Conservation (phyloP, 2,888 invertebrate genomes). For the Antheraea assamensis region DNA sequence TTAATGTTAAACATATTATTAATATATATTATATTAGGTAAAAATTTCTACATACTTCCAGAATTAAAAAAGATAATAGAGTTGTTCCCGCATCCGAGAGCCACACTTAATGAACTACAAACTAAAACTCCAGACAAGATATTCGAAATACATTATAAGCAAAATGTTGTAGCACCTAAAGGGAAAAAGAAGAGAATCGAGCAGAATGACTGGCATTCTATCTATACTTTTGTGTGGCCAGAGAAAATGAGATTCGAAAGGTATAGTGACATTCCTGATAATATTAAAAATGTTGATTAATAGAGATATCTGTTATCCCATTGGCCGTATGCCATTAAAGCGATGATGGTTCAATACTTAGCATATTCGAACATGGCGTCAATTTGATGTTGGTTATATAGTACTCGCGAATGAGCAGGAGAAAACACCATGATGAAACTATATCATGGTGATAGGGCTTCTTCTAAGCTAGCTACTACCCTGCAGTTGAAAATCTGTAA, state of each 20-base stretch:
- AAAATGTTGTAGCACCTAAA: conserved; percentile 51
- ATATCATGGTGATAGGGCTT: no score
- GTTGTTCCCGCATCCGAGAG: conserved; percentile 75
- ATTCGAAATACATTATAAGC: conserved; percentile 62
- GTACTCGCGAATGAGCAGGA: no score
- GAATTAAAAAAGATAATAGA: conserved; percentile 53
- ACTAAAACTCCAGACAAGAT: conserved; percentile 68
- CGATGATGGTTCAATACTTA: no score
- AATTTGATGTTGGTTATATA: no score
- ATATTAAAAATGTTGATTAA: background rate
- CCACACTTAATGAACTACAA: conserved; percentile 72
- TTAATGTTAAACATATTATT: no score
- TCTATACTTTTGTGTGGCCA: conserved; percentile 82
- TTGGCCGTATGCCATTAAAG: no score
- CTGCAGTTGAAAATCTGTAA: no score
- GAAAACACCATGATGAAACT: no score
- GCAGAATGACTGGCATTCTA: conserved; percentile 76
- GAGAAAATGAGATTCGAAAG: conserved; percentile 77
- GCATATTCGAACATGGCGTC: no score
- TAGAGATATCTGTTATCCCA: no score
- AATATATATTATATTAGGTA: background rate
- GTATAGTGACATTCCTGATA: conserved; percentile 34
- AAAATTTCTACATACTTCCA: conserved; percentile 29
- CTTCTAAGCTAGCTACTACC: no score
- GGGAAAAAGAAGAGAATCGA: conserved; percentile 56